Base-by-base conservation (phyloP, 2,888 invertebrate genomes). In the Boloria selene region DNA sequence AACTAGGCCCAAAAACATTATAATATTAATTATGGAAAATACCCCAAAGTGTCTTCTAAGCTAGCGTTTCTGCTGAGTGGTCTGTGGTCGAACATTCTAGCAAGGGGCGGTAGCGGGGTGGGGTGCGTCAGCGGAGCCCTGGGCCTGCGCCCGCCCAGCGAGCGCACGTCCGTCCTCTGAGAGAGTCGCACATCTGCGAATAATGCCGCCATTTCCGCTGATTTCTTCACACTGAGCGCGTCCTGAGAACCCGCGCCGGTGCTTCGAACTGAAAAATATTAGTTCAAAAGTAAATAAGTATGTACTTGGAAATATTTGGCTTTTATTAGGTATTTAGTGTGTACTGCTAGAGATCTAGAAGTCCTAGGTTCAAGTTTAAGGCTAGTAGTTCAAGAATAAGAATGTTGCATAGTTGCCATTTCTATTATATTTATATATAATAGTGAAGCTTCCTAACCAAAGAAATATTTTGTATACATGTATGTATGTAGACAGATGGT, bases 161-260 rank as follows among this genome's bases (percentile, higher is more conserved):
- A 80, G 2, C 92, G 84, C 62, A 95, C 94, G 80, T 95, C 95
- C 0, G 95, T 95, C 14, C 95, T 93, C 84, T 95, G 95, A 31
- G 94, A 95, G 0, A 95, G 90, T 47, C 95, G 94, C 53, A 95
- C 94, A 78, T 96, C 96, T 0, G 96, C 96, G 82, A 97, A 97
- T 38, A 97, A 88, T 0, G 97, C 97, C 0, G 97, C 97, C 77
- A 97, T 97, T 84, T 97, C 97, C 0, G 97, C 97, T 3, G 96
- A 96, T 82, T 97, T 97, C 85, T 97, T 97, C 38, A 97, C 96
- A 62, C 96, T 96, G 0, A 97, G 87, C 0, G 96, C 96, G 75
- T 96, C 96, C 60, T 93, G 93, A 0, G 93, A 93, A 17, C 91
- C 91, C 0, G 93, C 93, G 49, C 92, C 92, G 0, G 90, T 90